A percentile compares a stretch with the other conserved stretches of the same genome.
phyloP scores from a whole-genome alignment of 2,888 invertebrate species.

The Drosophila fulvimacula region DNA sequence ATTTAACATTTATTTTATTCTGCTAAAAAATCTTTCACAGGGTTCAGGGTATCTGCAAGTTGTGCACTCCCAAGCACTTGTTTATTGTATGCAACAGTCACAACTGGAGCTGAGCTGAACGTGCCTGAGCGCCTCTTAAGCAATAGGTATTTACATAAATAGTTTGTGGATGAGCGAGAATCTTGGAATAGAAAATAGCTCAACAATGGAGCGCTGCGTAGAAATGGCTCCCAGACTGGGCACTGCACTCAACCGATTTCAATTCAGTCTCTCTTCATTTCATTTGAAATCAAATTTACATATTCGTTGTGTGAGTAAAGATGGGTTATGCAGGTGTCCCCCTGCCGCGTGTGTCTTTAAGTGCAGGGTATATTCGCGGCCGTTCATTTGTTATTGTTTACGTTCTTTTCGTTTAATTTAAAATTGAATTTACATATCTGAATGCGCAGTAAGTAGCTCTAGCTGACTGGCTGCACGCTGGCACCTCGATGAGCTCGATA shows the following conservation, averaged over 20 bases:
- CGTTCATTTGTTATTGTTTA: slow-evolving; percentile 4
- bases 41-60: no score
- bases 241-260: not conserved
- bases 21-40: no score
- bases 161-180: no score
- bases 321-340: not conserved
- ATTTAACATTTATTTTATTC: no score
- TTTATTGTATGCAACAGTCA: no score
- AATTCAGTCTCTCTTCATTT: not conserved
- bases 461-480: not conserved
- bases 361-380: not conserved
- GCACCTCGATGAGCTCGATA: not conserved
- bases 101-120: no score
- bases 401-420: not conserved
- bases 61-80: no score
- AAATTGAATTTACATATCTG: slow-evolving; percentile 9
- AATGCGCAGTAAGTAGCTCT: not conserved
- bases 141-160: no score
- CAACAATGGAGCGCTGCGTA: no score
- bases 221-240: no score
- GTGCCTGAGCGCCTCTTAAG: no score
- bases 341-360: not conserved
- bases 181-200: no score
- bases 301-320: not conserved
- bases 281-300: not conserved